phyloP scores from a whole-genome alignment of 2,113 vertebrate species.

The Ictalurus punctatus region DNA sequence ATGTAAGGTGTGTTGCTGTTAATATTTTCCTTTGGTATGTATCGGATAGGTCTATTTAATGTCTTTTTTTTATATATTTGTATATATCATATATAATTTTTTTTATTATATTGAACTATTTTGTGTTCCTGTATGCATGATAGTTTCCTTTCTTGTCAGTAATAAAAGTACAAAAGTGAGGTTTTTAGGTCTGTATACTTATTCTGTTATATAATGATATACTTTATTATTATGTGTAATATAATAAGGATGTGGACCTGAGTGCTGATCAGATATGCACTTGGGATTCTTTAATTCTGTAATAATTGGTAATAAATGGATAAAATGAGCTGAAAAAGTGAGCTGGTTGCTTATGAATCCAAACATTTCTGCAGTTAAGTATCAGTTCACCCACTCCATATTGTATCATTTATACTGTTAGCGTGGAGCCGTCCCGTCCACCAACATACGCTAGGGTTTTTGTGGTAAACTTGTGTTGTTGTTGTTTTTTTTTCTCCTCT shows the following conservation, averaged over 20 bases:
- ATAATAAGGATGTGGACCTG: not conserved
- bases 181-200: not conserved
- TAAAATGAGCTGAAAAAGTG: not conserved
- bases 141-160: not conserved
- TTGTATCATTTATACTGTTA: slow-evolving; percentile 15
- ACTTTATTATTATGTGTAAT: not conserved
- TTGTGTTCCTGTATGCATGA: not conserved
- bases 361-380: not conserved
- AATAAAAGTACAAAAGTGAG: not conserved
- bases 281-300: not conserved
- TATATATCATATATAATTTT: too few relatives aligned
- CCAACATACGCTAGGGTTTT: not conserved
- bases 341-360: not conserved
- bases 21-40: not conserved
- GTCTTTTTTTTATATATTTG: too few relatives aligned
- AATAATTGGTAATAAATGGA: not conserved
- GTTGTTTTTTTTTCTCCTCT: not conserved
- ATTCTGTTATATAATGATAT: not conserved
- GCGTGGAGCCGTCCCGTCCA: not conserved
- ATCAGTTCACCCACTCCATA: not conserved
- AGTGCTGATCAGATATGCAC: not conserved
- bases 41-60: not conserved
- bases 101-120: not conserved
- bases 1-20: not conserved
- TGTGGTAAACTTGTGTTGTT: not conserved